Conservation (phyloP, 37 sponge, comb jelly and placozoan genomes). For the Chondrosia reniformis region DNA sequence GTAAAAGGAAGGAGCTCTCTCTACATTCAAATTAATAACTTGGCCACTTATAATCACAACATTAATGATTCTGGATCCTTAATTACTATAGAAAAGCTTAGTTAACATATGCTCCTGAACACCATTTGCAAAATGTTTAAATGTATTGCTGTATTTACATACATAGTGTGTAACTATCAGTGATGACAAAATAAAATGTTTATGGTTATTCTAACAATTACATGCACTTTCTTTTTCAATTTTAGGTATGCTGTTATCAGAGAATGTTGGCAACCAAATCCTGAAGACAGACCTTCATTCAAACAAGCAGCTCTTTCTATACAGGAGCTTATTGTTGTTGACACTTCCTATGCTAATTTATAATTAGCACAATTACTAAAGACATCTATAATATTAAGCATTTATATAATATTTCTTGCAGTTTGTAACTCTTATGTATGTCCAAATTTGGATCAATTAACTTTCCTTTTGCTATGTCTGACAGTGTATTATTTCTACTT, state of each 20-base stretch:
- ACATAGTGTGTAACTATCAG: too few species aligned
- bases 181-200: too few species aligned
- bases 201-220: not conserved
- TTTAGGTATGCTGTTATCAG: not conserved
- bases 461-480: not conserved
- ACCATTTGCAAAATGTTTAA: not conserved
- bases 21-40: too few species aligned
- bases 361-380: too few species aligned
- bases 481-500: not conserved
- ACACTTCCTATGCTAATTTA: too few species aligned
- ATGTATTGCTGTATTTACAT: not conserved
- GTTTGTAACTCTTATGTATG: too few species aligned
- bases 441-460: not conserved
- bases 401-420: too few species aligned
- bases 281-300: not conserved
- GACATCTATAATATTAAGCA: too few species aligned
- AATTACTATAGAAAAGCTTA: too few species aligned
- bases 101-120: not conserved
- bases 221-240: not conserved
- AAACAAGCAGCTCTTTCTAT: not conserved
- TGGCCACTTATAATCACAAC: too few species aligned
- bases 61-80: too few species aligned
- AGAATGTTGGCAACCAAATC: not conserved
- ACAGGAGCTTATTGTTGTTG: not conserved
- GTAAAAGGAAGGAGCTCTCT: too few species aligned